phyloP scores from a whole-genome alignment of 1,140 invertebrate genomes.

The Trichogramma pretiosum region DNA sequence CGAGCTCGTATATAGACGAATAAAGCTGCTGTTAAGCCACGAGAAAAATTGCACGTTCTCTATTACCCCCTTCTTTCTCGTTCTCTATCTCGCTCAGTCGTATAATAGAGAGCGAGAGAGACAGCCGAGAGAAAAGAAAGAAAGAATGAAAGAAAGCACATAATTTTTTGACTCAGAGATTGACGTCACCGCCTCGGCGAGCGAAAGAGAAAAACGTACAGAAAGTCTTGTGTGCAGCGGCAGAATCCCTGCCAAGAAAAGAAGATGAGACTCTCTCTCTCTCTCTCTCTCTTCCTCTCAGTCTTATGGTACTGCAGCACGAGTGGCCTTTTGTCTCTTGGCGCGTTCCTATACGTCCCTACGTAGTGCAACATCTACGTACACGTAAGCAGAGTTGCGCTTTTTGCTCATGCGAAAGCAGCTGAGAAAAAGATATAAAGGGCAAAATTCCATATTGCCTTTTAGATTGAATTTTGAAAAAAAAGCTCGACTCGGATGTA shows the following conservation, averaged over 20 bases:
- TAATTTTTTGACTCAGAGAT: not conserved
- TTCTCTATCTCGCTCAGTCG: too few relatives aligned
- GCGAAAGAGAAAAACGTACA: not conserved
- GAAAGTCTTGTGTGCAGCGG: too few relatives aligned
- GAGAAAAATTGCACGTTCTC: too few relatives aligned
- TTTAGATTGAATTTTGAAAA: not conserved
- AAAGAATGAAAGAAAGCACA: too few relatives aligned
- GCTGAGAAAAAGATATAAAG: not conserved
- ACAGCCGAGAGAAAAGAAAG: too few relatives aligned
- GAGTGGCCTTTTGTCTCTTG: conserved; percentile 1
- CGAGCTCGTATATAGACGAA: not conserved
- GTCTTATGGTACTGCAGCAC: too few relatives aligned
- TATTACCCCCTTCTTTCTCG: too few relatives aligned
- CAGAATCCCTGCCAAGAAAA: not conserved
- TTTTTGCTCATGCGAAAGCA: not conserved
- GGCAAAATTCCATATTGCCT: not conserved
- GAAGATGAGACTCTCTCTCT: not conserved
- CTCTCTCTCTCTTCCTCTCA: too few relatives aligned
- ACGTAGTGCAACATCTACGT: not conserved
- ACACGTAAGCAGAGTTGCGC: too few relatives aligned
- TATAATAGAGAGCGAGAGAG: too few relatives aligned
- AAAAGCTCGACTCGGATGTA: too few relatives aligned
- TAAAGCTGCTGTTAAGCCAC: too few relatives aligned
- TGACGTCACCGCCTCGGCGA: not conserved
- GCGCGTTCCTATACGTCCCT: not conserved